These are phyloP conservation scores for Nebria salina DNA, from an alignment of 2,888 invertebrate genomes.

Conservation along the genomic window DNA sequence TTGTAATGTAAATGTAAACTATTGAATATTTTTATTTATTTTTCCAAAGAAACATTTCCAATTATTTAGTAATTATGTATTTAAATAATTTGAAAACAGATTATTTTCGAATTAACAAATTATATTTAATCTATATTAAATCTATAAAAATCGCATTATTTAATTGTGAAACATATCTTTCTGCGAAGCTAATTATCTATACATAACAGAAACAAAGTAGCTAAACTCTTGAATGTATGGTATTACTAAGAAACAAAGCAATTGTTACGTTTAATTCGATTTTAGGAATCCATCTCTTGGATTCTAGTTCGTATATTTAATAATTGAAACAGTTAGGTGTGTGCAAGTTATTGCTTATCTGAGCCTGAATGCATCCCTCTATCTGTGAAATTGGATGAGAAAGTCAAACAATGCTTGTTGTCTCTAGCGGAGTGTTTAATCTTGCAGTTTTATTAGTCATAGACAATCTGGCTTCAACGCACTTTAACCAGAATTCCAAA, in stretches of 20 bases:
- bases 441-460: not conserved
- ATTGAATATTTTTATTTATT: no score
- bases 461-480: not conserved
- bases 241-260: not conserved
- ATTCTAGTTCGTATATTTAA: not conserved
- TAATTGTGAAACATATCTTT: no score
- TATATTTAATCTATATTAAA: no score
- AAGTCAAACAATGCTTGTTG: not conserved
- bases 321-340: not conserved
- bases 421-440: not conserved
- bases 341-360: not conserved
- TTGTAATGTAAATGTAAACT: not conserved
- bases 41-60: no score
- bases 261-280: not conserved
- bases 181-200: not conserved
- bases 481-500: not conserved
- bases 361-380: not conserved
- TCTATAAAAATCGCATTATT: no score
- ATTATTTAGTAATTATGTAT: no score
- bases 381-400: not conserved
- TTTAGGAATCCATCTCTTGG: not conserved
- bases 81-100: no score
- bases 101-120: no score
- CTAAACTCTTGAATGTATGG: not conserved
- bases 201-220: not conserved